A percentile compares a stretch with the other conserved stretches of the same genome.
These are phyloP conservation scores for Drosophila hydei DNA, from an alignment of 1,140 invertebrate species.

Conservation along the genomic window DNA sequence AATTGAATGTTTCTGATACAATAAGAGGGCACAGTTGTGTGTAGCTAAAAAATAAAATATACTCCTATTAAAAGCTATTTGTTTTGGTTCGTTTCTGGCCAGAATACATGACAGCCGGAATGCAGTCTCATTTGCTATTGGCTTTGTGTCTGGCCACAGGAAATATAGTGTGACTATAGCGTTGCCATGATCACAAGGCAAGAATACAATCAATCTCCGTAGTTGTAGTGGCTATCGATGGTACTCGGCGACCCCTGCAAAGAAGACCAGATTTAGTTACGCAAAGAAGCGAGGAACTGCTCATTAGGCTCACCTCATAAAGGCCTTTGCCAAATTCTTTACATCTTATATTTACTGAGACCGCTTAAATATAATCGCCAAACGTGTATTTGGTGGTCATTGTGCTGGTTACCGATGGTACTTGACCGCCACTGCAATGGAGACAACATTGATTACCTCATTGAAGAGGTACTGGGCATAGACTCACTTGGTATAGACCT, in stretches of 20 bases:
- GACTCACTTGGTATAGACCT: conserved; percentile 60
- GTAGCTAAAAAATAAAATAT: too few relatives aligned
- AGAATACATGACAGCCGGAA: not conserved
- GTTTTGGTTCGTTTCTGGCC: not conserved
- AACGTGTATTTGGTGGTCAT: conserved; percentile 73
- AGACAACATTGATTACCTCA: not conserved
- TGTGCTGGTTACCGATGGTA: conserved; percentile 76
- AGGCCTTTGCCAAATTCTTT: too few relatives aligned
- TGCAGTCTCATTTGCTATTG: conserved; percentile 40
- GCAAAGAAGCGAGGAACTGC: too few relatives aligned
- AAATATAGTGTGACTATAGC: conserved; percentile 1
- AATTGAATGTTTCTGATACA: not conserved
- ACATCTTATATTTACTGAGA: too few relatives aligned
- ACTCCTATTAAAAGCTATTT: not conserved
- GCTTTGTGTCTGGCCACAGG: not conserved
- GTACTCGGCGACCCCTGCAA: too few relatives aligned
- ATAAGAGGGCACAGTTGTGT: too few relatives aligned
- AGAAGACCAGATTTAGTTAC: too few relatives aligned
- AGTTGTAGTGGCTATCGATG: too few relatives aligned
- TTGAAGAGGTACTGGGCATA: not conserved
- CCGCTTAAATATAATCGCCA: conserved; percentile 63
- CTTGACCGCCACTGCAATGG: conserved; percentile 61
- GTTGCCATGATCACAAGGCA: conserved; percentile 14
- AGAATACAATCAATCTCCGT: too few relatives aligned
- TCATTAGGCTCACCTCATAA: too few relatives aligned